Evolutionary conservation across 2,888 invertebrate species (phyloP).

Genomic region (Microctonus aethiopoides): DNA sequence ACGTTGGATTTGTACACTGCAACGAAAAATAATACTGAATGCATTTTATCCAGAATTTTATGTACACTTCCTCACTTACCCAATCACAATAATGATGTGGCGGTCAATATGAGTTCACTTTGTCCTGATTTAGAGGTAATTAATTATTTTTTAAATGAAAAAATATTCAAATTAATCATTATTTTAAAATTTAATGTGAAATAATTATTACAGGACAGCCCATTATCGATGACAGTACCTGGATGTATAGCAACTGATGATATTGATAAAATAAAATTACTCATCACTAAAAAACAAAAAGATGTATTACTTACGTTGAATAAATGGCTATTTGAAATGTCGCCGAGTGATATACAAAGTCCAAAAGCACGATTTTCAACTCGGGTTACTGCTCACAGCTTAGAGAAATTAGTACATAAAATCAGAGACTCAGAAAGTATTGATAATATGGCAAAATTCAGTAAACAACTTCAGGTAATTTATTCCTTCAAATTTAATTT

Average conservation of each 20-base stretch:
- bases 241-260: slow-evolving; percentile 62
- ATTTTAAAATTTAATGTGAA: no score
- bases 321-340: slow-evolving; percentile 57
- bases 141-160: neutral
- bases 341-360: slow-evolving; percentile 47
- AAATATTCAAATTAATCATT: neutral
- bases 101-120: slow-evolving; percentile 74
- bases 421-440: slow-evolving; percentile 52
- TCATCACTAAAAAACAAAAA: slow-evolving; percentile 60
- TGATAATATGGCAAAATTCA: slow-evolving; percentile 48
- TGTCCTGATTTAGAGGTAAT: slow-evolving; percentile 62
- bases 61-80: slow-evolving; percentile 73
- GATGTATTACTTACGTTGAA: slow-evolving; percentile 55
- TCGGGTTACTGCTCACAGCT: slow-evolving; percentile 62
- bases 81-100: slow-evolving; percentile 74
- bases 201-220: slow-evolving; percentile 46
- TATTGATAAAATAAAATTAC: slow-evolving; percentile 49
- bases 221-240: slow-evolving; percentile 52
- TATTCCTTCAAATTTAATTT: neutral
- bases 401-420: slow-evolving; percentile 61
- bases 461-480: slow-evolving; percentile 59
- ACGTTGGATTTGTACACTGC: slow-evolving; percentile 75
- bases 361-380: slow-evolving; percentile 55
- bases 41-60: slow-evolving; percentile 73
- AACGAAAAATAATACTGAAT: slow-evolving; percentile 73